These are phyloP conservation scores for Macrostomum lignano DNA, from an alignment of 1,140 invertebrate genomes.

Conservation along the genomic window DNA sequence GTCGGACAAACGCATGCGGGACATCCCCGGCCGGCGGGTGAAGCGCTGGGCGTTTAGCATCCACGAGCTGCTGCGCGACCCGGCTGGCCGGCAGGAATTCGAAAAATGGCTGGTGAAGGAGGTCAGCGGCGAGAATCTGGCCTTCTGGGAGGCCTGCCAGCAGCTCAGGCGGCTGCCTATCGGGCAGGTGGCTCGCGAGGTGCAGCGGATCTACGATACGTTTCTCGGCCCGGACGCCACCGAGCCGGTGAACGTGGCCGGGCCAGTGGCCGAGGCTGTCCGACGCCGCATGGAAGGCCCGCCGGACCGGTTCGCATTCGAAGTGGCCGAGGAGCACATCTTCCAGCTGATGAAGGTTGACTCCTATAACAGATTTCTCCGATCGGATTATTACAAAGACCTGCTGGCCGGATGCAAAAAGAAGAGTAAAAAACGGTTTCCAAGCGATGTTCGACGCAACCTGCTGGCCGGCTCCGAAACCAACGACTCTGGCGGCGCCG, in stretches of 20 bases:
- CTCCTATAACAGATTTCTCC: constrained; percentile 77
- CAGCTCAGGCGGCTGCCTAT: constrained; percentile 2
- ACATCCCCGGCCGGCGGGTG: constrained; percentile 38
- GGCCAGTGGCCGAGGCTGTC: constrained; percentile 28
- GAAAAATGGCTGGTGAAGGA: constrained; percentile 81
- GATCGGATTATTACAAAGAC: constrained; percentile 96
- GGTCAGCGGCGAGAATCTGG: constrained; percentile 91
- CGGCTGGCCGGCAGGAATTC: constrained; percentile 80
- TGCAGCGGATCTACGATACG: constrained; percentile 35
- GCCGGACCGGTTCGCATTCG: constrained; percentile 29
- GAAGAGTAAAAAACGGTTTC: constrained; percentile 29
- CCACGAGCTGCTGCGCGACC: constrained; percentile 67
- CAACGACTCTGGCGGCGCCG: no score
- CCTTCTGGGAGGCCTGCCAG: constrained; percentile 81
- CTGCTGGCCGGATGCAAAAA: constrained; percentile 75
- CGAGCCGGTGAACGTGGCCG: constrained; percentile 86
- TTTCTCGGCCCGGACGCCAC: constrained; percentile 69
- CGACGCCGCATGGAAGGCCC: not conserved
- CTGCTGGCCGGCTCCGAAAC: no score
- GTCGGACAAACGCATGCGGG: constrained; percentile 21
- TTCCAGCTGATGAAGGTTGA: constrained; percentile 98
- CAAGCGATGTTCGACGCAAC: not conserved
- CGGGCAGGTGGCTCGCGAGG: constrained; percentile 6
- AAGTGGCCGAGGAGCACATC: constrained; percentile 50
- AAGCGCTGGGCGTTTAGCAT: constrained; percentile 83